Percentiles rank a stretch among this genome's conserved stretches.
These are phyloP conservation scores for Sebastes schlegelii DNA, from an alignment of 2,113 vertebrate species.

Conservation along the genomic window DNA sequence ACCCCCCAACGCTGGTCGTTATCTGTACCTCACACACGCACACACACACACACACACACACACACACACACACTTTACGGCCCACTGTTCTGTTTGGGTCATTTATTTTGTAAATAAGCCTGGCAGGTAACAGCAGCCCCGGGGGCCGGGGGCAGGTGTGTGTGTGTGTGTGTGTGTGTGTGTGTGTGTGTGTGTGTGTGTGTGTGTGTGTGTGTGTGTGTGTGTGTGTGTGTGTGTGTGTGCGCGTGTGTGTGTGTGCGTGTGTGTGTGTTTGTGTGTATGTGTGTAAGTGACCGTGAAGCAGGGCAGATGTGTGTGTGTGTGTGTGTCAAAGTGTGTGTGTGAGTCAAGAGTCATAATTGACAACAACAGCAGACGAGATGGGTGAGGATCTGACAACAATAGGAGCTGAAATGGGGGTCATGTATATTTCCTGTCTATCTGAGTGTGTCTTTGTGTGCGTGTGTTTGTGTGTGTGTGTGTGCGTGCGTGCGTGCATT, in stretches of 20 bases:
- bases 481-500: not conserved
- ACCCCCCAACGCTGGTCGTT: conserved; percentile 37
- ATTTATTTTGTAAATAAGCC: conserved; percentile 62
- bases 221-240: conserved; percentile 46
- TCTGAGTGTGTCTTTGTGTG: not conserved
- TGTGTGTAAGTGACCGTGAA: conserved; percentile 19
- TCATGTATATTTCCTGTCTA: conserved; percentile 27
- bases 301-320: conserved; percentile 20
- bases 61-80: conserved; percentile 6
- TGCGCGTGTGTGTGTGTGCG: conserved; percentile 18
- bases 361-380: conserved; percentile 43
- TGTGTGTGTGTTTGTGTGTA: conserved; percentile 4
- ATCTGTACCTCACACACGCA: conserved; percentile 10
- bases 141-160: conserved; percentile 35
- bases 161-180: conserved; percentile 34
- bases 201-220: conserved; percentile 9
- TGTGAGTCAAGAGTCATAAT: conserved; percentile 39
- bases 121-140: conserved; percentile 61
- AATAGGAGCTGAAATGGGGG: conserved; percentile 46
- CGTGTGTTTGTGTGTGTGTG: conserved; percentile 28
- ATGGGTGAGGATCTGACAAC: conserved; percentile 50
- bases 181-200: conserved; percentile 21
- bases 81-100: conserved; percentile 35
- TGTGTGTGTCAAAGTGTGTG: conserved; percentile 23
- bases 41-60: conserved; percentile 32